Percentiles rank a stretch among this genome's conserved stretches.
These are phyloP conservation scores for Neocrepidodera transversa DNA, from an alignment of 2,888 invertebrate genomes.

Conservation along the genomic window DNA sequence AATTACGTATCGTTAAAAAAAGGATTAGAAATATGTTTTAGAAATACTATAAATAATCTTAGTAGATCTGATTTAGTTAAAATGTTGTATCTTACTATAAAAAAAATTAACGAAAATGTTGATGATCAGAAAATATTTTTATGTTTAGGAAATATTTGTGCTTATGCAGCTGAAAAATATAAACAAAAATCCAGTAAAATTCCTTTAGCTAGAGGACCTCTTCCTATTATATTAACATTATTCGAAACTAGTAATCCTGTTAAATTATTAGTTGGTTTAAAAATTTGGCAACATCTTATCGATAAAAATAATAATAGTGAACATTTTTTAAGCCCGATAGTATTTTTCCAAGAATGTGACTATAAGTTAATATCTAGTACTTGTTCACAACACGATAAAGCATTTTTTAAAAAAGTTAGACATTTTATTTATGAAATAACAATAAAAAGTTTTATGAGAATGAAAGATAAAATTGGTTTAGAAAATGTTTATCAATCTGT, in stretches of 20 bases:
- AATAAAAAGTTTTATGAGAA: slow-evolving; percentile 16
- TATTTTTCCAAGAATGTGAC: slow-evolving; percentile 60
- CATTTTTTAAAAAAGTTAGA: slow-evolving; percentile 63
- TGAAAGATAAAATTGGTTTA: slow-evolving; percentile 58
- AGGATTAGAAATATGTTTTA: slow-evolving; percentile 65
- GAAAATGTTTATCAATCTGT: slow-evolving; percentile 65
- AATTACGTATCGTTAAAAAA: slow-evolving; percentile 59
- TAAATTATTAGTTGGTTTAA: slow-evolving; percentile 64
- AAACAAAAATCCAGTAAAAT: slow-evolving; percentile 54
- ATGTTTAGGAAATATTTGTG: slow-evolving; percentile 64
- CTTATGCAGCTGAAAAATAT: slow-evolving; percentile 64
- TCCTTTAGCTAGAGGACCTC: slow-evolving; percentile 61
- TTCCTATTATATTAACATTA: slow-evolving; percentile 62
- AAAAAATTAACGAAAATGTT: slow-evolving; percentile 60
- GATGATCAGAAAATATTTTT: slow-evolving; percentile 59
- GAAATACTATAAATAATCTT: slow-evolving; percentile 63
- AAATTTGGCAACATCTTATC: slow-evolving; percentile 65
- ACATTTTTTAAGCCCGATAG: slow-evolving; percentile 60
- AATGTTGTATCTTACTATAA: slow-evolving; percentile 59
- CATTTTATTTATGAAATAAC: slow-evolving; percentile 59
- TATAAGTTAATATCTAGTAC: slow-evolving; percentile 59
- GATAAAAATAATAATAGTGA: slow-evolving; percentile 64
- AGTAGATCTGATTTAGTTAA: slow-evolving; percentile 61
- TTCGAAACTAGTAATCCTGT: slow-evolving; percentile 61
- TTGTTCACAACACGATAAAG: slow-evolving; percentile 61